A percentile compares a stretch with the other conserved stretches of the same genome.
These are phyloP conservation scores for Drosophila pandora DNA, from an alignment of 1,140 invertebrate genomes.

Conservation along the genomic window DNA sequence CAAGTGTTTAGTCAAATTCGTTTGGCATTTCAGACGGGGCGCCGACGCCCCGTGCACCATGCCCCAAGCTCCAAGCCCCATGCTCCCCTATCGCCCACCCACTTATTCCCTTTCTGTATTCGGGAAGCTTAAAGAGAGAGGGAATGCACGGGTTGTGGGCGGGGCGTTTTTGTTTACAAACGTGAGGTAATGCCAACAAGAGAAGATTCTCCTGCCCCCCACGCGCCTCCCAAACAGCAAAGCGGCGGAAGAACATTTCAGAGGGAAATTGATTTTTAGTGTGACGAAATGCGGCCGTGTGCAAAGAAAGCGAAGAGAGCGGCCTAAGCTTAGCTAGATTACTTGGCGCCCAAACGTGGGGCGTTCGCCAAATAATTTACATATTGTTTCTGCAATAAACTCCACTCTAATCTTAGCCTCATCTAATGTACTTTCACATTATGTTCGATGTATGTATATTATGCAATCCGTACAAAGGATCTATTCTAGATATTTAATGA, in stretches of 20 bases:
- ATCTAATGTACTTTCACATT: no score
- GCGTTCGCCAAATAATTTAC: no score
- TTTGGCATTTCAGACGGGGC: slow-evolving; percentile 44
- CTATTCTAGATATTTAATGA: neutral
- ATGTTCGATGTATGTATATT: no score
- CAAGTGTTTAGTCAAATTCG: slow-evolving; percentile 81
- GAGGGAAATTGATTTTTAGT: slow-evolving; percentile 76
- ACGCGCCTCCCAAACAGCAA: neutral
- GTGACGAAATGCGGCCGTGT: slow-evolving; percentile 59
- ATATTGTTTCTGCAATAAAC: neutral
- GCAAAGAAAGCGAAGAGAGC: slow-evolving; percentile 15
- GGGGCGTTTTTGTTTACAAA: slow-evolving; percentile 75
- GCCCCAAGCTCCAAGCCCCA: neutral
- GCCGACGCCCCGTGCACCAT: slow-evolving; percentile 8
- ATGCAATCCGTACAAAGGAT: neutral
- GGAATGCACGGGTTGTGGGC: slow-evolving; percentile 27
- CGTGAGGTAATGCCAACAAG: slow-evolving; percentile 59
- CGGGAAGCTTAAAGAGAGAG: slow-evolving; percentile 25
- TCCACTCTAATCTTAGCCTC: neutral
- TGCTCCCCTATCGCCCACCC: neutral
- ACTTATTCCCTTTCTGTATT: slow-evolving; percentile 3
- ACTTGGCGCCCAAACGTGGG: neutral
- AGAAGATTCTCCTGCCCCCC: slow-evolving; percentile 36
- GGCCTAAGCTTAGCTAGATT: neutral
- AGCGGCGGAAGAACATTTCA: slow-evolving; percentile 41